These are phyloP conservation scores for Botia almorhae DNA, from an alignment of 2,797 vertebrate genomes.

Conservation along the genomic window DNA sequence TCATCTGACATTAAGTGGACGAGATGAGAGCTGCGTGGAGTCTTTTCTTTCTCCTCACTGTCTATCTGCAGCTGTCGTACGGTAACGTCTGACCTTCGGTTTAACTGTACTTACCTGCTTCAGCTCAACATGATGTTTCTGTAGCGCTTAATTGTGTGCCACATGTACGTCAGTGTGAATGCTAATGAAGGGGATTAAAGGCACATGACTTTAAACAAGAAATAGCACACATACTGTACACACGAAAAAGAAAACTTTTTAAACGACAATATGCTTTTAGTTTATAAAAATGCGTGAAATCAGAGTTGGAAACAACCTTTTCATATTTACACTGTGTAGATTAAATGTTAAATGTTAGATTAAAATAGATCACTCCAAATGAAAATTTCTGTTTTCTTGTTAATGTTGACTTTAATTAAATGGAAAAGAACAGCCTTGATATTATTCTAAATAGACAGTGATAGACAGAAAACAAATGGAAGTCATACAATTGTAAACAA, in stretches of 20 bases:
- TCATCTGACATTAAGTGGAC: constrained; percentile 5
- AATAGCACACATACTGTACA: not conserved
- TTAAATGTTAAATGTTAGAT: too few relatives aligned
- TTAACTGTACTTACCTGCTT: constrained; percentile 17
- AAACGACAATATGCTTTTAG: too few relatives aligned
- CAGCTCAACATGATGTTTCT: constrained; percentile 4
- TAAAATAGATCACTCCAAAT: too few relatives aligned
- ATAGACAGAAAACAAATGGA: not conserved
- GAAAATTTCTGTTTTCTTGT: too few relatives aligned
- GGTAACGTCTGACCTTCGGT: constrained; percentile 46
- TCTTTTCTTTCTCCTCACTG: constrained; percentile 33
- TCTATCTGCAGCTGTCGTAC: constrained; percentile 38
- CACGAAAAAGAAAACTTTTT: not conserved
- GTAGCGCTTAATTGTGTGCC: not conserved
- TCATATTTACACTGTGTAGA: too few relatives aligned
- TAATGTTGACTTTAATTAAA: too few relatives aligned
- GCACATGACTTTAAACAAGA: not conserved
- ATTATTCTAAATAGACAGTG: too few relatives aligned
- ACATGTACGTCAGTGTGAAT: not conserved
- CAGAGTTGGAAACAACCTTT: not conserved
- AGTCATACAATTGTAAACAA: not conserved
- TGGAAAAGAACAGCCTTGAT: too few relatives aligned
- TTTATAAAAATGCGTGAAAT: not conserved
- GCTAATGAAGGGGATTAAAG: not conserved
- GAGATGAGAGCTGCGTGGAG: constrained; percentile 45